Evolutionary conservation across 2,888 invertebrate species (phyloP), one percentile per base, ranked within the genome.

Genomic region (Caenorhabditis plicata): DNA sequence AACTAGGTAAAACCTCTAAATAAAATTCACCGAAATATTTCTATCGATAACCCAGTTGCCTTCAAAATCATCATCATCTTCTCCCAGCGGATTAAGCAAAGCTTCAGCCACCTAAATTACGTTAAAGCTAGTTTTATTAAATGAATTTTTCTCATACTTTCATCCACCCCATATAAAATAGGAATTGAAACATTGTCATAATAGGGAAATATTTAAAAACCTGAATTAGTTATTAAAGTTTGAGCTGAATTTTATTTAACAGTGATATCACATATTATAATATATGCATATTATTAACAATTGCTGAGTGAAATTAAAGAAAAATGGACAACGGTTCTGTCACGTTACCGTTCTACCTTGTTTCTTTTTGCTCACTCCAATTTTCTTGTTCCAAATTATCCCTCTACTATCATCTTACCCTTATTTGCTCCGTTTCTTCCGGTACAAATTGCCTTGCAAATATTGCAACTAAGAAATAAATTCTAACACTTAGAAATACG

Each of bases 41-140:
- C 70, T 72, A 46, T 72, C 72, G 23, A 72, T 72, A 4, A 72
- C 58, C 48, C 65, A 64, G 41, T 70, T 68, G 25, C 65, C 64
- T 36, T 77, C 77, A 27, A 77, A 65, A 43, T 77, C 77, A 43
- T 78, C 78, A 43, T 78, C 77, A 44, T 78, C 77, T 40, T 77
- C 76, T 15, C 78, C 78, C 11, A 78, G 45, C 2, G 78, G 76
- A 51, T 78, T 78, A 15, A 77, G 61, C 33, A 77, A 53, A 8
- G 73, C 75, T 46, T 78, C 77, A 2, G 77, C 77, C 4, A 42
- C 78, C 74, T 52, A 77, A 65, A 57, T 64, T 57, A 55, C n/a
- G 19, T 17, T 26, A n/a, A 4, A 17, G 3, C n/a, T 31, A 5
- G 20, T 13, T n/a, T 17, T 66, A 54, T 4, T 55, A 69, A 11